These are phyloP conservation scores for Stenchaetothrips biformis DNA, from an alignment of 2,888 invertebrate species.

Conservation along the genomic window DNA sequence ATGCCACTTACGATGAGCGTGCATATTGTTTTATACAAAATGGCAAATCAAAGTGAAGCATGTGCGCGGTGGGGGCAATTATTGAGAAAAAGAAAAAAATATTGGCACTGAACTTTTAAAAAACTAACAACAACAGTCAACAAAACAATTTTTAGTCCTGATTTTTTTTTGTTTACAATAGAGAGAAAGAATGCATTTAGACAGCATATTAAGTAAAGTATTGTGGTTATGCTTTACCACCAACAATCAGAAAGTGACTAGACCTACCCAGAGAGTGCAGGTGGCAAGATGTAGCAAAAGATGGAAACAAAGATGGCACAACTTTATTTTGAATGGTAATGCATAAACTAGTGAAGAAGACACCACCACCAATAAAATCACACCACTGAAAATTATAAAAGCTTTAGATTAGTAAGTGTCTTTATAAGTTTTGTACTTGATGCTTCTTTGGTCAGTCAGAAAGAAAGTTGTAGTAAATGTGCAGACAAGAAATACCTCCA, in stretches of 20 bases:
- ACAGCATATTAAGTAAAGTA: not conserved
- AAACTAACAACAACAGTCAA: not conserved
- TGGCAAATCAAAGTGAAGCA: not conserved
- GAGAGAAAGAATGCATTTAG: not conserved
- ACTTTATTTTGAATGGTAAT: not conserved
- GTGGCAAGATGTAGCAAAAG: conserved; percentile 13
- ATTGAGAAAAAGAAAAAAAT: not conserved
- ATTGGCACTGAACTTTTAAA: not conserved
- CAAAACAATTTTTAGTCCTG: not conserved
- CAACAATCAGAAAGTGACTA: not conserved
- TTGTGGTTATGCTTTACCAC: not conserved
- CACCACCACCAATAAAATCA: not conserved
- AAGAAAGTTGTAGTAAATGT: not conserved
- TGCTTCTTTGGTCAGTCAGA: not conserved
- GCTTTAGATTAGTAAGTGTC: not conserved
- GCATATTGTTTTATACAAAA: not conserved
- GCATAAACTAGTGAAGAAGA: not conserved
- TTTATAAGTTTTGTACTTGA: not conserved
- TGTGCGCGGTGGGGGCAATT: not conserved
- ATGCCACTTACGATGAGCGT: not conserved
- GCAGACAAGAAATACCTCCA: conserved; percentile 17
- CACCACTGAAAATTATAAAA: not conserved
- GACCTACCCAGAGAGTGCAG: not conserved
- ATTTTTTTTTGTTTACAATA: not conserved
- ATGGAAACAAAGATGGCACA: conserved; percentile 5